phyloP scores from a whole-genome alignment of 2,888 invertebrate species.

The Willowsia nigromaculata region DNA sequence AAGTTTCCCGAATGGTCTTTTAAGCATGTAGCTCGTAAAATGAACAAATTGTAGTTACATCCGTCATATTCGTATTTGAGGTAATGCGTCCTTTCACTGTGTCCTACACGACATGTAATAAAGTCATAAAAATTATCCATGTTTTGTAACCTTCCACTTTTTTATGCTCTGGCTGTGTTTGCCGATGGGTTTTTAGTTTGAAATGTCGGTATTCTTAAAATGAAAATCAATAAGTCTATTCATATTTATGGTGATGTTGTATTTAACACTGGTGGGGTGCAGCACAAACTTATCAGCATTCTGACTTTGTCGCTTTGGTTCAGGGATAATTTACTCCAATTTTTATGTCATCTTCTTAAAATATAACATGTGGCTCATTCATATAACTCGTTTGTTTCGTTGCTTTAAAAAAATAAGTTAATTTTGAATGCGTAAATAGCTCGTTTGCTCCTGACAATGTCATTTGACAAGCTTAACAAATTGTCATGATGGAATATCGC shows the following conservation, averaged over 20 bases:
- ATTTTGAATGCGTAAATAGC: too few relatives aligned
- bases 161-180: background rate
- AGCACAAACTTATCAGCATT: background rate
- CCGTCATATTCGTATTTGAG: background rate
- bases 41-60: constrained; percentile 13
- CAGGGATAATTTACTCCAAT: background rate
- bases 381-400: too few relatives aligned
- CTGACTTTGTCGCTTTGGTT: background rate
- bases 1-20: background rate
- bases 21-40: background rate
- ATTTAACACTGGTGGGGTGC: background rate
- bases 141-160: constrained; percentile 3
- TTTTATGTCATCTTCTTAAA: too few relatives aligned
- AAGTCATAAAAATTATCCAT: constrained; percentile 26
- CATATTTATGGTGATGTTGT: too few relatives aligned
- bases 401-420: too few relatives aligned
- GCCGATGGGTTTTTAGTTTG: background rate
- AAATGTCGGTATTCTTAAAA: constrained; percentile 16
- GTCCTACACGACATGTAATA: background rate
- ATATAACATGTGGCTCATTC: too few relatives aligned
- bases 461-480: too few relatives aligned
- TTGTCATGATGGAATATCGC: too few relatives aligned
- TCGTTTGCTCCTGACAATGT: too few relatives aligned
- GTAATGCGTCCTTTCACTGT: background rate
- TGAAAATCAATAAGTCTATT: constrained; percentile 10